These are phyloP conservation scores for Conus canariensis DNA, from an alignment of 2,888 invertebrate species.

Conservation along the genomic window DNA sequence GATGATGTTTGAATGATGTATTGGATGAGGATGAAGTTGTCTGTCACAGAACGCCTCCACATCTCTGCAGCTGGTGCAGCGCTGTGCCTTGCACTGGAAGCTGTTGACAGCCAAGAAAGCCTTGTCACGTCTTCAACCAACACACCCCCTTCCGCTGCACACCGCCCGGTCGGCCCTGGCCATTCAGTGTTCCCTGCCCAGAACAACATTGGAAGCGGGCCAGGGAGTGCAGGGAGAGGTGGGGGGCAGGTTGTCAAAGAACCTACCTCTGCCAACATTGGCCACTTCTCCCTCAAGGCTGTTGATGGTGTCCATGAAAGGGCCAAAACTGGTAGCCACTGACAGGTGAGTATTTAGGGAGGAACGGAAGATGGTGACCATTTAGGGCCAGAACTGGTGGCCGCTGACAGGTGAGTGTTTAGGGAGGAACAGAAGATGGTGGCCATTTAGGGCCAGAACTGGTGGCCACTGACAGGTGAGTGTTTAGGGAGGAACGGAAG, in stretches of 20 bases:
- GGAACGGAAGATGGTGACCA: too few species aligned
- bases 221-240: background rate
- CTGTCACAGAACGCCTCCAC: conserved; percentile 63
- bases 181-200: conserved; percentile 14
- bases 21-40: too few species aligned
- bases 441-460: too few species aligned
- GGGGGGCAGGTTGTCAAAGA: background rate
- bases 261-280: background rate
- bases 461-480: too few species aligned
- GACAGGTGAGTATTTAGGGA: background rate
- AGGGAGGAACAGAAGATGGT: too few species aligned
- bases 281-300: background rate
- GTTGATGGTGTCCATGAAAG: background rate
- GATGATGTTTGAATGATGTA: too few species aligned
- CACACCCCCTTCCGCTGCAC: background rate
- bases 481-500: too few species aligned
- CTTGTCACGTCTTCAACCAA: conserved; percentile 31
- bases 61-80: conserved; percentile 61
- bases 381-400: too few species aligned
- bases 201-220: background rate
- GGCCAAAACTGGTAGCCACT: background rate
- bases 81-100: conserved; percentile 72
- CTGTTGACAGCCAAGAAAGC: conserved; percentile 46
- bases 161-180: background rate
- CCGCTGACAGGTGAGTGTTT: too few species aligned